A percentile compares a stretch with the other conserved stretches of the same genome.
These are phyloP conservation scores for Netelia melanura DNA, from an alignment of 2,888 invertebrate genomes.

Conservation along the genomic window DNA sequence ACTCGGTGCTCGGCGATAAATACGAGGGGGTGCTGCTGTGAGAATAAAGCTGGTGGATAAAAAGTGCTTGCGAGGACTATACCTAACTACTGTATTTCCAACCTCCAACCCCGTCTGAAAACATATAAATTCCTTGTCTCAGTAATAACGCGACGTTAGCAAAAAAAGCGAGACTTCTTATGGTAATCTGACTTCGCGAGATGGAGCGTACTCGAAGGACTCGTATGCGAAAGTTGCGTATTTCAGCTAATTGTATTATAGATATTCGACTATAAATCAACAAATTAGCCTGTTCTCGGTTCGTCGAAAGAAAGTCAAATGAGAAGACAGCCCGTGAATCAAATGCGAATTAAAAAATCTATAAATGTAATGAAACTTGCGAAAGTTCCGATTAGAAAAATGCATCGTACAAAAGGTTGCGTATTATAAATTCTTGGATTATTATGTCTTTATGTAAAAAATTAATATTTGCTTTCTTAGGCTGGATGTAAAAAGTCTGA, in stretches of 20 bases:
- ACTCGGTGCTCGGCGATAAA: background rate
- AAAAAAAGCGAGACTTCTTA: conserved; percentile 19
- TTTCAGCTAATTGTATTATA: conserved; percentile 29
- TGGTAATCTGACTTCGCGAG: conserved; percentile 24
- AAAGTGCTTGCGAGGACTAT: background rate
- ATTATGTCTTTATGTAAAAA: too few species aligned
- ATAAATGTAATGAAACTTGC: too few species aligned
- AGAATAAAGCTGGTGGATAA: background rate
- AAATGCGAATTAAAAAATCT: background rate
- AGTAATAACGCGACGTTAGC: conserved; percentile 23
- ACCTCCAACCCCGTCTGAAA: background rate
- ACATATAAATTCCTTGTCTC: conserved; percentile 34
- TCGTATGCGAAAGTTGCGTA: conserved; percentile 10
- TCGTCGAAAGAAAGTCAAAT: background rate
- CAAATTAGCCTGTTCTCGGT: conserved; percentile 5
- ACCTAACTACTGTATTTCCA: background rate
- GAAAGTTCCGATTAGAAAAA: too few species aligned
- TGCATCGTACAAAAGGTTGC: too few species aligned
- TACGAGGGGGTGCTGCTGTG: background rate
- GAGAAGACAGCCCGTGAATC: background rate
- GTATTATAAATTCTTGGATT: too few species aligned
- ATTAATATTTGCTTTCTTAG: background rate
- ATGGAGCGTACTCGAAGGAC: background rate
- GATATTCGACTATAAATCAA: conserved; percentile 39
- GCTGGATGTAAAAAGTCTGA: background rate